Conservation (phyloP, 2,888 invertebrate species). For the Brachycybe producta region DNA sequence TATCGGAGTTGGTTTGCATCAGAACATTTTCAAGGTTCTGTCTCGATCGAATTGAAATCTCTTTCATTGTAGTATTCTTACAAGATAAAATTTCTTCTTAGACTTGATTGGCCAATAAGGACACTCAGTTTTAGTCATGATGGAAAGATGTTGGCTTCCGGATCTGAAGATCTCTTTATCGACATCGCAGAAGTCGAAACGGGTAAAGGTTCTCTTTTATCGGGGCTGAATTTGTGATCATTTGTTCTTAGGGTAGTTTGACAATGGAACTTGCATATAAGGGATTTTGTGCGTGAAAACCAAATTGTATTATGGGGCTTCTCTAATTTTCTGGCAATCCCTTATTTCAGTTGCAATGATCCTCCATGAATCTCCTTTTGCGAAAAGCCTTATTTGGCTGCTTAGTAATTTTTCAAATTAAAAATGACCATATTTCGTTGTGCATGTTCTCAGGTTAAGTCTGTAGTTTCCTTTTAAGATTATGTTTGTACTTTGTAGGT, state of each 20-base stretch:
- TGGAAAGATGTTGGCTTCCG: slow-evolving; percentile 83
- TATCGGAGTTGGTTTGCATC: slow-evolving; percentile 80
- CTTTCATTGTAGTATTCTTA: slow-evolving; percentile 18
- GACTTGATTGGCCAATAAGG: slow-evolving; percentile 94
- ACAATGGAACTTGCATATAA: too few species aligned
- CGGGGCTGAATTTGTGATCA: not conserved
- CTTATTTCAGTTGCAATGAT: not conserved
- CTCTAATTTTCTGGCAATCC: too few species aligned
- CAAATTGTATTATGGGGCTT: too few species aligned
- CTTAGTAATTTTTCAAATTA: not conserved
- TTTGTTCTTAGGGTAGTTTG: too few species aligned
- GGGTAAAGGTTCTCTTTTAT: slow-evolving; percentile 35
- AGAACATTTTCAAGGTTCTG: slow-evolving; percentile 83
- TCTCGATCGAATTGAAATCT: not conserved
- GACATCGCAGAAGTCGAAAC: slow-evolving; percentile 90
- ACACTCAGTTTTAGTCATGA: slow-evolving; percentile 94
- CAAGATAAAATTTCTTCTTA: slow-evolving; percentile 31
- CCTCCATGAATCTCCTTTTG: not conserved
- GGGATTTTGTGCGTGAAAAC: too few species aligned
- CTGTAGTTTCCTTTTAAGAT: too few species aligned
- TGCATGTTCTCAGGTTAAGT: too few species aligned
- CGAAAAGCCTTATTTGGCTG: not conserved
- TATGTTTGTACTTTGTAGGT: too few species aligned
- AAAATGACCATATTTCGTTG: not conserved
- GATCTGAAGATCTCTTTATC: slow-evolving; percentile 90